Evolutionary conservation across 1,140 invertebrate species (phyloP).

Genomic region (Contarinia nasturtii): DNA sequence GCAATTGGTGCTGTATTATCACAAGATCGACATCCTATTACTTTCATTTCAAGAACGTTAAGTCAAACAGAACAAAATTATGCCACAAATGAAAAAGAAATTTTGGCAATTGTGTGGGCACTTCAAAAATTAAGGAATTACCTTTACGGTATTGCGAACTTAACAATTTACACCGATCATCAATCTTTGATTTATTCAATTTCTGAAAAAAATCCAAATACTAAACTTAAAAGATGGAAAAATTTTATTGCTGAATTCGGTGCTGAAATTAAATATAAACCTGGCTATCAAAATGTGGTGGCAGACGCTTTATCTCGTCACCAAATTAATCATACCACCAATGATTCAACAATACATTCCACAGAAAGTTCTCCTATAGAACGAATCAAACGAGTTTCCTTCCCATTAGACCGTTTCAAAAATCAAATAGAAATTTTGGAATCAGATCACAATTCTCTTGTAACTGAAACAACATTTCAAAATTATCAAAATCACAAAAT

Average conservation of each 20-base stretch:
- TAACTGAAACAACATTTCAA: too few species aligned
- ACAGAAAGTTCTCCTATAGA: too few species aligned
- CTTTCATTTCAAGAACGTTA: conserved; percentile 20
- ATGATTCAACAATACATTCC: too few species aligned
- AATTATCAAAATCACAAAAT: too few species aligned
- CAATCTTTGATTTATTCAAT: conserved; percentile 25
- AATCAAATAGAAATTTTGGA: too few species aligned
- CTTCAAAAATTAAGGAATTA: conserved; percentile 25
- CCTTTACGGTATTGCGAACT: conserved; percentile 22
- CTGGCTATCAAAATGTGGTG: conserved; percentile 18
- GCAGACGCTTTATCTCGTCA: conserved; percentile 15
- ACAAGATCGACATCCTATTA: conserved; percentile 16
- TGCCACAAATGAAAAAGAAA: conserved; percentile 26
- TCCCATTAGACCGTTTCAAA: too few species aligned
- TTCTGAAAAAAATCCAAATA: conserved; percentile 24
- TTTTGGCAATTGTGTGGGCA: conserved; percentile 28
- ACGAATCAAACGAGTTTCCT: too few species aligned
- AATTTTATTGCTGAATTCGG: conserved; percentile 24
- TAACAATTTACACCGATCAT: conserved; percentile 30
- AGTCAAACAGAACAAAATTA: conserved; percentile 24
- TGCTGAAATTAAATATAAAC: conserved; percentile 21
- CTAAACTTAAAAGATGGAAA: conserved; percentile 28
- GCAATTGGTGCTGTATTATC: conserved; percentile 7
- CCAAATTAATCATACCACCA: too few species aligned
- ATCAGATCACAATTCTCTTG: too few species aligned